Conservation (phyloP, 2,888 invertebrate species). For the Ochropacha duplaris region DNA sequence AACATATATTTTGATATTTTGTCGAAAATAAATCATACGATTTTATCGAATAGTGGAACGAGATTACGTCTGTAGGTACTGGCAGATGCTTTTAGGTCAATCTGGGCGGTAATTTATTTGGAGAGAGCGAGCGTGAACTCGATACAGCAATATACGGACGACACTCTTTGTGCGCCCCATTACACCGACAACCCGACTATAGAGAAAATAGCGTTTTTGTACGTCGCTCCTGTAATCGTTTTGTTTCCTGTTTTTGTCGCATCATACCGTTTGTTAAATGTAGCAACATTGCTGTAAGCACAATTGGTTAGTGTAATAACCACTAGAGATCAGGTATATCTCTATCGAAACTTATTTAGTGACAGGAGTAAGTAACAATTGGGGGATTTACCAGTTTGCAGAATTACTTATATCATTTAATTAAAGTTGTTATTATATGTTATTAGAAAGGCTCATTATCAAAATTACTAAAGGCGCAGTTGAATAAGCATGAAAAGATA, state of each 20-base stretch:
- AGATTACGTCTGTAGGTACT: conserved; percentile 52
- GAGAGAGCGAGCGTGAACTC: conserved; percentile 57
- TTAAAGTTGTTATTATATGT: too few species aligned
- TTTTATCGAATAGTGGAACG: conserved; percentile 18
- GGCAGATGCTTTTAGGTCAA: conserved; percentile 66
- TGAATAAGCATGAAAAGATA: too few species aligned
- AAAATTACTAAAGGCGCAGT: too few species aligned
- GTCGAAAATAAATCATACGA: conserved; percentile 28
- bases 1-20: conserved; percentile 11
- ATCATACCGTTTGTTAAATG: conserved; percentile 34
- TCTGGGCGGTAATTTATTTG: conserved; percentile 69
- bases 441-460: too few species aligned
- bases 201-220: conserved; percentile 48
- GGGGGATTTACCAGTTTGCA: neutral
- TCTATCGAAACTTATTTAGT: too few species aligned
- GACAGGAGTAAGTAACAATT: too few species aligned
- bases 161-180: conserved; percentile 19
- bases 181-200: conserved; percentile 33
- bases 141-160: conserved; percentile 51
- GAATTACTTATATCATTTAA: too few species aligned
- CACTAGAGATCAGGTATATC: too few species aligned
- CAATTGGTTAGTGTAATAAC: neutral
- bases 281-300: conserved; percentile 16
- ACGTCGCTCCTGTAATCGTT: conserved; percentile 41
- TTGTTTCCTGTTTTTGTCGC: conserved; percentile 40